These are phyloP conservation scores for Harlomillsia oculata DNA, from an alignment of 1,140 invertebrate species.

Conservation along the genomic window DNA sequence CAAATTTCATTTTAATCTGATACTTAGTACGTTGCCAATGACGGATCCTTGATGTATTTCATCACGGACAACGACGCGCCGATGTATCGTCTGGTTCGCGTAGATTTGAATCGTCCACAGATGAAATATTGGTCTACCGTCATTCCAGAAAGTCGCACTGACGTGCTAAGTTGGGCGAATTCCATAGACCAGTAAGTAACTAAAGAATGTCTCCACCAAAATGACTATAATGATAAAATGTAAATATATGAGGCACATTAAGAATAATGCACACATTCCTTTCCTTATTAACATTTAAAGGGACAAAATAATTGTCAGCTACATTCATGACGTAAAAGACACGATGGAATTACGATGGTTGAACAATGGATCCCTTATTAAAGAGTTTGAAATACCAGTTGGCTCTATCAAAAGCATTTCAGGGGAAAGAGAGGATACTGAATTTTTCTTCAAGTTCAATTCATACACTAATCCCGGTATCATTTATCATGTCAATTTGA, in stretches of 20 bases:
- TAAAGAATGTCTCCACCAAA: neutral
- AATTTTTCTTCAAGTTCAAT: slow-evolving; percentile 87
- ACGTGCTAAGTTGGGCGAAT: slow-evolving; percentile 79
- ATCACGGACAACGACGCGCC: slow-evolving; percentile 2
- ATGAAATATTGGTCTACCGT: slow-evolving; percentile 36
- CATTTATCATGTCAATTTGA: slow-evolving; percentile 79
- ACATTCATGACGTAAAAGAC: slow-evolving; percentile 85
- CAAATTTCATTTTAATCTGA: neutral
- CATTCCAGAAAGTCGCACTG: slow-evolving; percentile 50
- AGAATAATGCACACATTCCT: neutral
- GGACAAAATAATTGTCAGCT: slow-evolving; percentile 77
- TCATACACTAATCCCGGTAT: slow-evolving; percentile 85
- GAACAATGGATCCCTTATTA: slow-evolving; percentile 59
- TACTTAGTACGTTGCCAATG: slow-evolving; percentile 36
- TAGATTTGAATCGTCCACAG: slow-evolving; percentile 6
- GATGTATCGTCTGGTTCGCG: slow-evolving; percentile 7
- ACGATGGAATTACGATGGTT: slow-evolving; percentile 68
- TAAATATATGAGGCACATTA: neutral
- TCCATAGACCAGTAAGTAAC: slow-evolving; percentile 55
- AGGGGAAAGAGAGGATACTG: slow-evolving; percentile 69
- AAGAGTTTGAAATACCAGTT: slow-evolving; percentile 66
- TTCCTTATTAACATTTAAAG: slow-evolving; percentile 6
- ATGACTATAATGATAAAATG: neutral
- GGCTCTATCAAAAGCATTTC: slow-evolving; percentile 75
- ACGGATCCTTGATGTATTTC: slow-evolving; percentile 15